Conservation (phyloP, 2,113 vertebrate species). For the Platichthys flesus region DNA sequence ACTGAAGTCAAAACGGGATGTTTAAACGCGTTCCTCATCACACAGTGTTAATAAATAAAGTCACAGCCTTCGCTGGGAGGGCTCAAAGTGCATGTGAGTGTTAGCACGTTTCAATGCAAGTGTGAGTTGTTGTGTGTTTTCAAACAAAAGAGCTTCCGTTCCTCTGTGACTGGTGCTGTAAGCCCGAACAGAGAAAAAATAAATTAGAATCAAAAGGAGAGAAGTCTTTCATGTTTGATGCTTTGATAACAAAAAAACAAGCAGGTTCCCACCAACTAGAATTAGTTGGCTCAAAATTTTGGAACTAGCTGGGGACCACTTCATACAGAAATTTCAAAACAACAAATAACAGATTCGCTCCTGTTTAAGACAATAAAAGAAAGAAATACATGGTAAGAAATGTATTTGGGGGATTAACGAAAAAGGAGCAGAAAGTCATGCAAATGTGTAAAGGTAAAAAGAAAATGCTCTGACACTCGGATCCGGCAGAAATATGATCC, state of each 20-base stretch:
- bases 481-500: constrained; percentile 35
- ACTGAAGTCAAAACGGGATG: constrained; percentile 55
- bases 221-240: constrained; percentile 73
- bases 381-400: neutral
- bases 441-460: constrained; percentile 3
- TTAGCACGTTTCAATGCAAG: constrained; percentile 1
- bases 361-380: constrained; percentile 49
- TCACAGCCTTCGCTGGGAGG: constrained; percentile 52
- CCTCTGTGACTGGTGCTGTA: constrained; percentile 65
- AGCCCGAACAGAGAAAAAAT: constrained; percentile 68
- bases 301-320: constrained; percentile 46
- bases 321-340: constrained; percentile 48
- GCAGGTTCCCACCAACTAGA: constrained; percentile 57
- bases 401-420: constrained; percentile 55
- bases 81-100: constrained; percentile 20
- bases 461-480: neutral
- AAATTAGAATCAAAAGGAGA: constrained; percentile 65
- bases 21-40: constrained; percentile 73
- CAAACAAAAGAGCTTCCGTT: constrained; percentile 65
- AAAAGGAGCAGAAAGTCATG: neutral
- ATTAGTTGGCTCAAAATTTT: constrained; percentile 48
- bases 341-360: constrained; percentile 39
- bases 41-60: constrained; percentile 71
- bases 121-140: constrained; percentile 9
- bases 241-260: constrained; percentile 71